Evolutionary conservation across 2,888 invertebrate genomes (phyloP).

Genomic region (Temnothorax ravouxi): DNA sequence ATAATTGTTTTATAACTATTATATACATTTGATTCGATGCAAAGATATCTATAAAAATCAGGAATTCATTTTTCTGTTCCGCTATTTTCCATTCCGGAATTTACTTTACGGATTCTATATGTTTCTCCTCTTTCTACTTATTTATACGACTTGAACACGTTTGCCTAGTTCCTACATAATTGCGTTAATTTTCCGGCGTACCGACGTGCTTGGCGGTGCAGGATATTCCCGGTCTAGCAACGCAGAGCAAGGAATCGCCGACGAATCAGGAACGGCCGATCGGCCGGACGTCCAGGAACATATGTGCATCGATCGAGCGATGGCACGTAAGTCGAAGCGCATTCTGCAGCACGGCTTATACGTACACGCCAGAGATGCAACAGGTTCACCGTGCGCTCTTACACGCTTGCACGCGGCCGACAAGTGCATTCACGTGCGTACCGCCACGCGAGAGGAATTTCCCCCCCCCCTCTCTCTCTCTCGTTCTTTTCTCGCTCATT

Average conservation of each 20-base stretch:
- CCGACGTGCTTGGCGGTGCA: conserved; percentile 1
- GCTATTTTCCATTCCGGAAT: neutral
- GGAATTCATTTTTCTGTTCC: neutral
- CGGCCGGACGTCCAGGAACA: conserved; percentile 24
- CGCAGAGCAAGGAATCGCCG: conserved; percentile 23
- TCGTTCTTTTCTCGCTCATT: neutral
- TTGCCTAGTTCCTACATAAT: conserved; percentile 31
- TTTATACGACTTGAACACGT: neutral
- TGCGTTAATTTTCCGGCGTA: conserved; percentile 16
- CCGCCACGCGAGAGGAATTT: conserved; percentile 55
- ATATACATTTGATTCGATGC: too few relatives aligned
- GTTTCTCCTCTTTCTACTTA: neutral
- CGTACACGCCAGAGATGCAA: conserved; percentile 47
- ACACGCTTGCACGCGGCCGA: conserved; percentile 40
- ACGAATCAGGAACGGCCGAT: conserved; percentile 39
- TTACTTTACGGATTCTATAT: neutral
- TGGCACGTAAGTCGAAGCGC: conserved; percentile 62
- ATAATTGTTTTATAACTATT: neutral
- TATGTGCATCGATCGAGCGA: conserved; percentile 52
- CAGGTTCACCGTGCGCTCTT: conserved; percentile 67
- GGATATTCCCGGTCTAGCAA: conserved; percentile 34
- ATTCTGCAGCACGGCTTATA: conserved; percentile 25
- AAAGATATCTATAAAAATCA: neutral
- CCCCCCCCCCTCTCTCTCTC: conserved; percentile 37
- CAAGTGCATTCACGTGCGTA: conserved; percentile 64